phyloP scores from a whole-genome alignment of 2,113 vertebrate species.

The Neolamprologus brichardi region DNA sequence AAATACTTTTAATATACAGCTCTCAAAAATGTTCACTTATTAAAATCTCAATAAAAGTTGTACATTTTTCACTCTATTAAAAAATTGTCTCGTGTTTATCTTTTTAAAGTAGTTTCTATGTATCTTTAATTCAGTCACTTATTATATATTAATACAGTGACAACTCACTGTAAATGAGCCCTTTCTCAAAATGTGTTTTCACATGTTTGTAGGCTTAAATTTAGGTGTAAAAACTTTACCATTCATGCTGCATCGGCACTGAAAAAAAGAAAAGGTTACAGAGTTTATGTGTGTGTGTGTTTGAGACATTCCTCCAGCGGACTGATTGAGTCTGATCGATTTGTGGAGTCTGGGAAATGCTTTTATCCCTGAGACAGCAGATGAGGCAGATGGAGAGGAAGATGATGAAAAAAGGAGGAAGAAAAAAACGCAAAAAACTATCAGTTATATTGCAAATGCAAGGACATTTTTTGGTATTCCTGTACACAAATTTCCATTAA shows the following conservation, averaged over 20 bases:
- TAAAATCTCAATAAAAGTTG: neutral
- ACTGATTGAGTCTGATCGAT: conserved; percentile 20
- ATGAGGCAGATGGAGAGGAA: neutral
- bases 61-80: neutral
- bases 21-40: neutral
- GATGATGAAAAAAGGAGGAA: neutral
- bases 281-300: neutral
- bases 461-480: neutral
- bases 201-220: neutral
- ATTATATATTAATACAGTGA: neutral
- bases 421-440: accelerated
- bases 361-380: conserved; percentile 22
- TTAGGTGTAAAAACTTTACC: neutral
- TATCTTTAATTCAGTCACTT: neutral
- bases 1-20: neutral
- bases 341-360: neutral
- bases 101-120: neutral
- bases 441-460: neutral
- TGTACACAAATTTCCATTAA: neutral
- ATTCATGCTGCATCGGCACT: neutral
- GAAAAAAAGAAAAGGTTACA: neutral
- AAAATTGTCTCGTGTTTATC: neutral
- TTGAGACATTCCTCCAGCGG: neutral
- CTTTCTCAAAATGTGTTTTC: neutral
- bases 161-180: neutral